These are phyloP conservation scores for Lytechinus pictus DNA, from an alignment of 35 echinoderm and acorn worm species.

Conservation along the genomic window DNA sequence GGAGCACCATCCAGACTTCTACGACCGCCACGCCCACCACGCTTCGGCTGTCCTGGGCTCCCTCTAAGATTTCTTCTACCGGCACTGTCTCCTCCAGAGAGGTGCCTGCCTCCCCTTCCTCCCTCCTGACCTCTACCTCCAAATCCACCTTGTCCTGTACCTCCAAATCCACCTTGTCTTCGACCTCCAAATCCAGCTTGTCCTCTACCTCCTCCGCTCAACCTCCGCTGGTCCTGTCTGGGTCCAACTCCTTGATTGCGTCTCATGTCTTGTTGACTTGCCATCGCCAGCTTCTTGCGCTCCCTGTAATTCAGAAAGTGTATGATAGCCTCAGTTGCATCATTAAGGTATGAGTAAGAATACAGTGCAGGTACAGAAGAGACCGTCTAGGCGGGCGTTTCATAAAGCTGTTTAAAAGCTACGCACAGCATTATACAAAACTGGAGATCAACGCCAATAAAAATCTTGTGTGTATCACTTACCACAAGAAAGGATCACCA, in stretches of 20 bases:
- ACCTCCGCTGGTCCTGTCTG: neutral
- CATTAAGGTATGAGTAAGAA: too few species aligned
- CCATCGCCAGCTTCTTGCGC: conserved; percentile 23
- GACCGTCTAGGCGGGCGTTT: neutral
- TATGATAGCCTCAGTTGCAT: neutral
- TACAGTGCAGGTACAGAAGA: neutral
- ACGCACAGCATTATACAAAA: too few species aligned
- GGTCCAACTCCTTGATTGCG: neutral
- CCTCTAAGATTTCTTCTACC: neutral
- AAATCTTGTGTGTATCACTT: too few species aligned
- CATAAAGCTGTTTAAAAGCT: too few species aligned
- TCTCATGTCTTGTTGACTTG: neutral
- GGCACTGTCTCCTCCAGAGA: neutral
- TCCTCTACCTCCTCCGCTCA: conserved; percentile 5
- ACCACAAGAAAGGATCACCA: too few species aligned
- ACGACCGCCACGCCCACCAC: neutral
- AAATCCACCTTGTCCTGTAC: neutral
- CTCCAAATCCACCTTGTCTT: neutral
- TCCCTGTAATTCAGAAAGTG: neutral
- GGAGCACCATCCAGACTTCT: neutral
- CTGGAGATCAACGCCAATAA: too few species aligned
- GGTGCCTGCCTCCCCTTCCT: neutral
- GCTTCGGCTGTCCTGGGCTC: neutral
- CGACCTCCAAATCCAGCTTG: neutral
- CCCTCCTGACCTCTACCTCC: neutral